Evolutionary conservation across 1,140 invertebrate species (phyloP).

Genomic region (Drosophila mauritiana): DNA sequence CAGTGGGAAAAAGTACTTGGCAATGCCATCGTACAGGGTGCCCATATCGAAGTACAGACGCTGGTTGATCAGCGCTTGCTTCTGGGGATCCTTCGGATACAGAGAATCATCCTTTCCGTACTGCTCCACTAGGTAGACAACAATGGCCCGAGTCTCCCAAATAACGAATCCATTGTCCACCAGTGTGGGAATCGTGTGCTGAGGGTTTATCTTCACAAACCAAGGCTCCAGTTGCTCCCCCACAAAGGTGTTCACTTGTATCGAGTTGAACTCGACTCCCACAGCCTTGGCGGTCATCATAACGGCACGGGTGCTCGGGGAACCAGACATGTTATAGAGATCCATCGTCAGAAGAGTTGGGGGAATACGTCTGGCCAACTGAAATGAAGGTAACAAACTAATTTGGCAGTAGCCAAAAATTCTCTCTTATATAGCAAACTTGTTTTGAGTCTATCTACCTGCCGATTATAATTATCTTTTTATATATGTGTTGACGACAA

Average conservation of each 20-base stretch:
- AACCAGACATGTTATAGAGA: conserved; percentile 89
- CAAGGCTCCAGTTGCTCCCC: conserved; percentile 89
- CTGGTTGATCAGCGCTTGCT: conserved; percentile 89
- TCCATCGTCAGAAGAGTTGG: conserved; percentile 49
- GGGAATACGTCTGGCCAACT: background rate
- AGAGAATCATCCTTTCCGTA: conserved; percentile 84
- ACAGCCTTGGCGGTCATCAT: conserved; percentile 88
- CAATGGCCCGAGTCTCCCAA: conserved; percentile 69
- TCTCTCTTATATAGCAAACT: conserved; percentile 18
- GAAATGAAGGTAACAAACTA: conserved; percentile 30
- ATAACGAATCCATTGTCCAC: conserved; percentile 57
- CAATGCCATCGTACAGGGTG: conserved; percentile 87
- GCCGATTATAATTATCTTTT: background rate
- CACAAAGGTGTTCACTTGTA: conserved; percentile 86
- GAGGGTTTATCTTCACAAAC: conserved; percentile 84
- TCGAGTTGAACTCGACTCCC: conserved; percentile 90
- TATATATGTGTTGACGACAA: background rate
- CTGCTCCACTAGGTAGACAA: conserved; percentile 63
- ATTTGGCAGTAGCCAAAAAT: background rate
- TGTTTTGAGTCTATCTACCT: background rate
- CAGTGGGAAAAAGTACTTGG: conserved; percentile 88
- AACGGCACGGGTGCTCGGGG: conserved; percentile 89
- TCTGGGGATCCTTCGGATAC: conserved; percentile 86
- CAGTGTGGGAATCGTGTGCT: conserved; percentile 73
- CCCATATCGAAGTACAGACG: conserved; percentile 90